These are phyloP conservation scores for Rhinolophus ferrumequinum DNA, from an alignment of 2,113 vertebrate species.

Conservation along the genomic window DNA sequence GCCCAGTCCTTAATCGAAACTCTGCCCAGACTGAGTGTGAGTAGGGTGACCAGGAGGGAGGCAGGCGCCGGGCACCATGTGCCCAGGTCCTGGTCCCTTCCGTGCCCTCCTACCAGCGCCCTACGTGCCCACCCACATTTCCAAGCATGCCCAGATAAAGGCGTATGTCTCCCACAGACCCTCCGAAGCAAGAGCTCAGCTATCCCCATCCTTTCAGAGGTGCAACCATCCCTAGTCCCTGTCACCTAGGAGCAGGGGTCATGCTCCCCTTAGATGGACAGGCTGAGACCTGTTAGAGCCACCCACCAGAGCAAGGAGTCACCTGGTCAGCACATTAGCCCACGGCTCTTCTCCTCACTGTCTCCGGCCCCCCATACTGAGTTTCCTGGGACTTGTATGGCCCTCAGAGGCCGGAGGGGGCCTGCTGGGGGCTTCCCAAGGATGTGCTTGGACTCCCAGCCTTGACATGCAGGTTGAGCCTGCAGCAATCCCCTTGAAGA, in stretches of 20 bases:
- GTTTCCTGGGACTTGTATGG: rapidly evolving
- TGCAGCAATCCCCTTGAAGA: not conserved
- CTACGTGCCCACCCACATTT: not conserved
- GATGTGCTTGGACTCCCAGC: rapidly evolving
- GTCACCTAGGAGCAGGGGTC: rapidly evolving
- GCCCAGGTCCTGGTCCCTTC: not conserved
- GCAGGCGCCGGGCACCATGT: rapidly evolving
- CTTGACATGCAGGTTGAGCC: rapidly evolving
- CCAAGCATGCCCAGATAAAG: rapidly evolving
- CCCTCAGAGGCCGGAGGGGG: not conserved
- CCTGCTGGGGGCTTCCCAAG: not conserved
- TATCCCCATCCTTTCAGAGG: rapidly evolving
- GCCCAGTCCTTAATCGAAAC: not conserved
- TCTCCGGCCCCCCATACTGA: rapidly evolving
- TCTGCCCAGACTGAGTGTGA: not conserved
- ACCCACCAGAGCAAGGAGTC: rapidly evolving
- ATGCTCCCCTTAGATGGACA: not conserved
- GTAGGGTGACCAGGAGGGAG: no score
- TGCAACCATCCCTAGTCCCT: not conserved
- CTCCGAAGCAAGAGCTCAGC: not conserved
- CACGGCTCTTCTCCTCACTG: rapidly evolving
- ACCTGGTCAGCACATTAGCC: rapidly evolving
- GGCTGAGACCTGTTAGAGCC: rapidly evolving
- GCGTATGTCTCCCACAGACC: rapidly evolving
- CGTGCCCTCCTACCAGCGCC: rapidly evolving